Base-by-base conservation (phyloP, 2,888 invertebrate species). In the Digitonthophagus gazella region DNA sequence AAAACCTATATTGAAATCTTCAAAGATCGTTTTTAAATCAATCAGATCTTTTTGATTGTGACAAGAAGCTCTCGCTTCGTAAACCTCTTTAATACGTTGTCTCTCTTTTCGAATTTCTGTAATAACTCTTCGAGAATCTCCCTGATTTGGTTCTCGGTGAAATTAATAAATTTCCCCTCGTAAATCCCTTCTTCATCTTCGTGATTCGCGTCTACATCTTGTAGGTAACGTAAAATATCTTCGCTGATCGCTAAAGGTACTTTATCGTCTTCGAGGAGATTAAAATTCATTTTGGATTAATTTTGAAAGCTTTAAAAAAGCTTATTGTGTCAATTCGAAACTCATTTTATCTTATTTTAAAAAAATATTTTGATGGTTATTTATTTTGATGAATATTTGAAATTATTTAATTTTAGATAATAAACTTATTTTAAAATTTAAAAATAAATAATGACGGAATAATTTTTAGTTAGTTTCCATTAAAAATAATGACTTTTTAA, bases 1-100 rank as follows among this genome's bases (percentile, higher is more conserved):
- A n/a, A n/a, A n/a, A n/a, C n/a, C 88, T 16, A 81, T 77, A 19
- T 74, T 68, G 72, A 80, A 81, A 22, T 78, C 76, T 11, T 77
- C 75, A 18, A 82, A 71, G 18, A 72, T 66, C 22, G 77, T 72
- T 14, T 67, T 19, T 11, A 76, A 65, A 61, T 74, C 71, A 71
- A 81, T 80, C 57, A 81, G 70, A 0, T 76, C 72, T 66, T 75
- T 78, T 67, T 81, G 81, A 71, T 80, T 78, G 67, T 80, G 78
- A 15, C 74, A 72, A 20, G 68, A 66, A 22, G 74, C 71, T 58
- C 75, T 71, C 44, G 76, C 73, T 15, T 77, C 72, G 66, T 79
- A 79, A 14, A 73, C 72, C 64, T 78, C 77, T 65, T 76, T 76
- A 19, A 76, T 76, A 0, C 75, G 70, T 6, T 75, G n/a, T n/a